These are phyloP conservation scores for Forbesichthys agassizii DNA, from an alignment of 2,113 vertebrate genomes.

Conservation along the genomic window DNA sequence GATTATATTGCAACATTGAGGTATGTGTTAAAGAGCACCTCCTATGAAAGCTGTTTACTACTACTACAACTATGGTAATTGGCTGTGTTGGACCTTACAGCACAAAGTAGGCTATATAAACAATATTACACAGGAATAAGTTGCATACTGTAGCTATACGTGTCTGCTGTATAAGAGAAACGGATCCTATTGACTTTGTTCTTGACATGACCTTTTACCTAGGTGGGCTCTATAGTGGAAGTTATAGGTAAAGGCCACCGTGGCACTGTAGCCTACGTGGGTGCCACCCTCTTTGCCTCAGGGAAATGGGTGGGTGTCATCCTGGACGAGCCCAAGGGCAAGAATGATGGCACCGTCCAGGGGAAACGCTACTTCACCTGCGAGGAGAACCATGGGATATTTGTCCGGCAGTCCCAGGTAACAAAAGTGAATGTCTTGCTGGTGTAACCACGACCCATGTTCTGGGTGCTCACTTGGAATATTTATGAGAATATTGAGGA, in stretches of 20 bases:
- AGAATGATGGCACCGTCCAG: constrained; percentile 95
- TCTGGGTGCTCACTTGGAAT: no score
- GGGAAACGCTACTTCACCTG: constrained; percentile 94
- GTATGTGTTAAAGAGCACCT: no score
- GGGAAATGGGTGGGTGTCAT: constrained; percentile 98
- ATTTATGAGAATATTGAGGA: no score
- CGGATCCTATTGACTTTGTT: neutral
- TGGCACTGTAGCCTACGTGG: constrained; percentile 92
- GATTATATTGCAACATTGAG: no score
- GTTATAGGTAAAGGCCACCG: constrained; percentile 95
- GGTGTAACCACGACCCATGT: no score
- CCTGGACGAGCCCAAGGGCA: constrained; percentile 92
- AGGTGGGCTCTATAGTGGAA: constrained; percentile 89
- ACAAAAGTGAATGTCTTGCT: constrained; percentile 1
- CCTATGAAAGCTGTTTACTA: no score
- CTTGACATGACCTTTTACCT: neutral
- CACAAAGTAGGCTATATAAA: no score
- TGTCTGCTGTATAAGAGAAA: neutral
- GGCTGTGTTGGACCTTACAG: no score
- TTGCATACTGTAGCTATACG: no score
- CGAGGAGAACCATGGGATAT: constrained; percentile 94
- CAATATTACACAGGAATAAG: no score
- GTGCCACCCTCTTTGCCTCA: constrained; percentile 92
- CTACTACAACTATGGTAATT: no score
- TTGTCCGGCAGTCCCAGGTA: constrained; percentile 95